Conservation (phyloP, 2,113 vertebrate species). For the Epinephelus cyanopodus region DNA sequence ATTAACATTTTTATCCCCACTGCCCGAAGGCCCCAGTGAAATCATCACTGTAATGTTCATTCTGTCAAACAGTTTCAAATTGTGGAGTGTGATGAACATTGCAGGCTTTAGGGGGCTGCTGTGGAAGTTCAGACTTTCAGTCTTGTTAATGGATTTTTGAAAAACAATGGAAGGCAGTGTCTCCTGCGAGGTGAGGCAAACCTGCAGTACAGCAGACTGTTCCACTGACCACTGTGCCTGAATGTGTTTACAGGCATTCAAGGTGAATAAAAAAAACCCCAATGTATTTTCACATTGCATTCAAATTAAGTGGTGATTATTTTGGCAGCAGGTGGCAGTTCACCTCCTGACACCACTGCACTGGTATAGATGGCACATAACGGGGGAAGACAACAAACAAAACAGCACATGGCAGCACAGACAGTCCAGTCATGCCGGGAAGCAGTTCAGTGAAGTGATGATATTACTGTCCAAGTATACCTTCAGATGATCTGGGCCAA, state of each 20-base stretch:
- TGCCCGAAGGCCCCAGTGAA: slow-evolving; percentile 14
- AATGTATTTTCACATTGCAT: neutral
- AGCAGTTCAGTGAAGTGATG: neutral
- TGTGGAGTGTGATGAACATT: slow-evolving; percentile 20
- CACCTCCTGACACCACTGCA: neutral
- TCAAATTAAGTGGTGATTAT: slow-evolving; percentile 19
- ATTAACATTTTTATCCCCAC: slow-evolving; percentile 18
- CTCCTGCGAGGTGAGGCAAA: slow-evolving; percentile 25
- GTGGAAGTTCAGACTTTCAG: slow-evolving; percentile 4
- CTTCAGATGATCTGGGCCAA: neutral
- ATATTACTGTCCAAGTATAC: neutral
- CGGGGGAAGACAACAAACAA: neutral
- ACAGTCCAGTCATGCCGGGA: neutral
- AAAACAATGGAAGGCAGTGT: slow-evolving; percentile 15
- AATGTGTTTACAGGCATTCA: neutral
- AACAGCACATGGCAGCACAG: neutral
- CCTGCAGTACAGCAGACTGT: neutral
- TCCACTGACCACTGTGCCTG: slow-evolving; percentile 8
- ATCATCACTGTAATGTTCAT: slow-evolving; percentile 13
- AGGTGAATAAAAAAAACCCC: neutral
- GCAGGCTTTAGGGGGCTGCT: slow-evolving; percentile 13
- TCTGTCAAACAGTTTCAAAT: slow-evolving; percentile 25
- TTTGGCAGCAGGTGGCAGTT: neutral
- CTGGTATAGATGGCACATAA: neutral
- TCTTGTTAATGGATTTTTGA: slow-evolving; percentile 24